Percentiles rank a stretch among this genome's conserved stretches.
Conservation (phyloP, 2,797 vertebrate genomes). For the Eulemur mongoz region DNA sequence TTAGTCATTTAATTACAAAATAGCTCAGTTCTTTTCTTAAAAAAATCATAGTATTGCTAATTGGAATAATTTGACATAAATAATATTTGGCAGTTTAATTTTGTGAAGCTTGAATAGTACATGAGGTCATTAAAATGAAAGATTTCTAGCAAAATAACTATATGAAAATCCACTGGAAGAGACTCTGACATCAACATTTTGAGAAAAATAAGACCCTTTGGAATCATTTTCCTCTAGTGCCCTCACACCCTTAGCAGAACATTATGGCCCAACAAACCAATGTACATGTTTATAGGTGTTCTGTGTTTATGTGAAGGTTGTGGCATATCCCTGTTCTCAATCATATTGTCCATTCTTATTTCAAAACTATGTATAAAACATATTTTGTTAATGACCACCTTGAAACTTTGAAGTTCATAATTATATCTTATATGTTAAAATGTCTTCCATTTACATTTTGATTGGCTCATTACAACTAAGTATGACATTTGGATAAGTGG, state of each 20-base stretch:
- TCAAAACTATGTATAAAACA: neutral
- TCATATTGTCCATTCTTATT: neutral
- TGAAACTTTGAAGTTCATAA: slow-evolving; percentile 65
- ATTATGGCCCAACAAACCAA: neutral
- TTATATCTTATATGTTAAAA: slow-evolving; percentile 53
- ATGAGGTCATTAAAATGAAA: neutral
- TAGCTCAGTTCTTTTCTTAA: neutral
- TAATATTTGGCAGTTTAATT: neutral
- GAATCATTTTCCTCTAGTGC: neutral
- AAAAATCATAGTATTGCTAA: neutral
- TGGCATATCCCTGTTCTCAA: neutral
- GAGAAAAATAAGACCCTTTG: neutral
- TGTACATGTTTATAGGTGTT: neutral
- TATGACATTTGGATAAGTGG: slow-evolving; percentile 29
- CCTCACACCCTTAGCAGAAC: neutral
- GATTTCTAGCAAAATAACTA: neutral
- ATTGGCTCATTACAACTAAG: slow-evolving; percentile 61
- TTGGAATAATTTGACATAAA: neutral
- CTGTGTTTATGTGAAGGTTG: neutral
- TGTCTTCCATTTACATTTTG: slow-evolving; percentile 65
- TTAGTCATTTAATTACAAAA: neutral
- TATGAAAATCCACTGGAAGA: neutral
- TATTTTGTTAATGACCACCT: neutral
- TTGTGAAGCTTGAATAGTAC: neutral
- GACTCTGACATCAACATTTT: neutral